Conservation (phyloP, 1,140 invertebrate species). For the Popillia japonica region DNA sequence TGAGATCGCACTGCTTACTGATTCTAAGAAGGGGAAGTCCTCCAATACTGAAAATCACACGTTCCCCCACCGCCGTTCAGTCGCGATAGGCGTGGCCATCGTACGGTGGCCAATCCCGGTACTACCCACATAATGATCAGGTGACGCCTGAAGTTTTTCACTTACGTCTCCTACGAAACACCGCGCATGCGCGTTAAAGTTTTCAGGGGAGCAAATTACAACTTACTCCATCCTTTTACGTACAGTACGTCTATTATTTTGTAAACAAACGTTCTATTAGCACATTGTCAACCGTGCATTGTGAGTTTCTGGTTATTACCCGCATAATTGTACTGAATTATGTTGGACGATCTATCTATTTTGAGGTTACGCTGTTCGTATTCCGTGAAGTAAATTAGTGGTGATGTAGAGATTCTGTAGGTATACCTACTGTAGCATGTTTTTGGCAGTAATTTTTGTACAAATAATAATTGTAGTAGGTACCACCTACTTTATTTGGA, state of each 20-base stretch:
- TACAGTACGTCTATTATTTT: conserved; percentile 54
- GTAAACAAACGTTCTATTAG: conserved; percentile 59
- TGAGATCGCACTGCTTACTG: conserved; percentile 59
- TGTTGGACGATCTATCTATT: not conserved
- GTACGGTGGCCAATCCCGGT: conserved; percentile 51
- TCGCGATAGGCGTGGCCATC: conserved; percentile 45
- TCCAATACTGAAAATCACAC: conserved; percentile 54
- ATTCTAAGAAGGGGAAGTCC: conserved; percentile 58
- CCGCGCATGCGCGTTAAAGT: conserved; percentile 33
- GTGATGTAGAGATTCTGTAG: too few relatives aligned
- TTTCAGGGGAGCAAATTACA: conserved; percentile 47
- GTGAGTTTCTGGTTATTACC: conserved; percentile 12
- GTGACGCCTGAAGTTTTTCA: conserved; percentile 49
- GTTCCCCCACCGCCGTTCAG: conserved; percentile 55
- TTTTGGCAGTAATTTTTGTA: too few relatives aligned
- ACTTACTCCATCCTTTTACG: conserved; percentile 41
- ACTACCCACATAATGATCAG: conserved; percentile 55
- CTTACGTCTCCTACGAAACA: conserved; percentile 11
- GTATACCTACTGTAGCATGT: too few relatives aligned
- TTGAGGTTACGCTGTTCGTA: not conserved
- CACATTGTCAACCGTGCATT: conserved; percentile 40
- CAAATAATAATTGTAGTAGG: too few relatives aligned
- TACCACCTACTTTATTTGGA: too few relatives aligned
- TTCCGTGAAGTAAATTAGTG: not conserved
- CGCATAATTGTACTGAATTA: conserved; percentile 9